Conservation (phyloP, 2,113 vertebrate genomes). For the Rhipidura dahli region DNA sequence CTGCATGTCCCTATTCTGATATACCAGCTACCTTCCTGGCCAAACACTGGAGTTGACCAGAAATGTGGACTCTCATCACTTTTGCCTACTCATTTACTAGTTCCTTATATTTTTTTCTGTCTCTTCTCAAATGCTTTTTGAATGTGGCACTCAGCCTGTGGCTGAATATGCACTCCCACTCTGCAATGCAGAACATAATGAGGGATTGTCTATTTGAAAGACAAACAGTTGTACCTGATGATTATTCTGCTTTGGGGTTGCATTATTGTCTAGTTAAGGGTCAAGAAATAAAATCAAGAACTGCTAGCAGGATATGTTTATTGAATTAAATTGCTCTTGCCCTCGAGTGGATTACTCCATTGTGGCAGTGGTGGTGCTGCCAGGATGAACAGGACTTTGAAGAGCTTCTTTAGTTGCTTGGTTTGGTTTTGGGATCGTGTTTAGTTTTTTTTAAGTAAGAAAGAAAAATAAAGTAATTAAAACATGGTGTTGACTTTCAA, state of each 20-base stretch:
- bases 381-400: neutral
- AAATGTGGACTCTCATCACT: neutral
- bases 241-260: neutral
- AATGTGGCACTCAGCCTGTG: constrained; percentile 26
- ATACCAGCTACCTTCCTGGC: neutral
- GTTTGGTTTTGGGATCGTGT: neutral
- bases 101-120: constrained; percentile 26
- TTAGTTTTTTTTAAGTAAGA: neutral
- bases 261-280: neutral
- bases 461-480: neutral
- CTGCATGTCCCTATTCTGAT: neutral
- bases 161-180: constrained; percentile 52
- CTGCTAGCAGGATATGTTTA: neutral
- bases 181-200: constrained; percentile 40
- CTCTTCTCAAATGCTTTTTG: constrained; percentile 13
- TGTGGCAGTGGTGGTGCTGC: neutral
- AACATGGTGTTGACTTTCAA: neutral
- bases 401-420: neutral
- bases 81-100: neutral
- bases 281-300: neutral
- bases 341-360: neutral
- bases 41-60: neutral
- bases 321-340: neutral
- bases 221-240: constrained; percentile 14
- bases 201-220: constrained; percentile 28